Evolutionary conservation across 1,140 invertebrate genomes (phyloP).

Genomic region (Ceratina australensis): DNA sequence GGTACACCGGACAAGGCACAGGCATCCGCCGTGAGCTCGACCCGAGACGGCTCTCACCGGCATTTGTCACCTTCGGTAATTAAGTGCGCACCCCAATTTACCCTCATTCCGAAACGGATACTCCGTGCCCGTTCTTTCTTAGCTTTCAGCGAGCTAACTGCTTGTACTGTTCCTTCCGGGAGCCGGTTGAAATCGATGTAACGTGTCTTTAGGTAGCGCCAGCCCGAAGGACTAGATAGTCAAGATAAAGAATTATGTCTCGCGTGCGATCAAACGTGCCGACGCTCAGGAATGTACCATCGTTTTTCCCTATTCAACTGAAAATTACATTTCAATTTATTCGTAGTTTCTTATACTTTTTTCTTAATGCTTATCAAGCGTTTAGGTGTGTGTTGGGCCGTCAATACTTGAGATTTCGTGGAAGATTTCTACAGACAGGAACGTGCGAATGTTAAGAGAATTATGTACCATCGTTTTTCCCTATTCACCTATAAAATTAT

Average conservation of each 20-base stretch:
- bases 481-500: no score
- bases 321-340: no score
- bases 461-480: conserved; percentile 4
- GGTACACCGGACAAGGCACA: conserved; percentile 24
- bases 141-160: conserved; percentile 6
- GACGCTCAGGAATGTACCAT: conserved; percentile 40
- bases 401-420: neutral
- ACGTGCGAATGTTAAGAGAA: neutral
- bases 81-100: conserved; percentile 62
- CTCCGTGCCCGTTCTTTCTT: conserved; percentile 8
- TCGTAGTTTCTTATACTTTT: no score
- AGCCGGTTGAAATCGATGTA: conserved; percentile 22
- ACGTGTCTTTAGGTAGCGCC: conserved; percentile 54
- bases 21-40: conserved; percentile 15
- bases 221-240: conserved; percentile 53
- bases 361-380: conserved; percentile 3
- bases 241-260: conserved; percentile 59
- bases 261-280: conserved; percentile 62
- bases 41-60: conserved; percentile 22
- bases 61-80: conserved; percentile 68
- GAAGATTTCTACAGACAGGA: conserved; percentile 9
- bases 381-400: neutral
- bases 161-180: conserved; percentile 17
- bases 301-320: no score
- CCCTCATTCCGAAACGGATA: conserved; percentile 16